Conservation (phyloP, 92 coral and sea anemone species). For the Meandrina meandrites region DNA sequence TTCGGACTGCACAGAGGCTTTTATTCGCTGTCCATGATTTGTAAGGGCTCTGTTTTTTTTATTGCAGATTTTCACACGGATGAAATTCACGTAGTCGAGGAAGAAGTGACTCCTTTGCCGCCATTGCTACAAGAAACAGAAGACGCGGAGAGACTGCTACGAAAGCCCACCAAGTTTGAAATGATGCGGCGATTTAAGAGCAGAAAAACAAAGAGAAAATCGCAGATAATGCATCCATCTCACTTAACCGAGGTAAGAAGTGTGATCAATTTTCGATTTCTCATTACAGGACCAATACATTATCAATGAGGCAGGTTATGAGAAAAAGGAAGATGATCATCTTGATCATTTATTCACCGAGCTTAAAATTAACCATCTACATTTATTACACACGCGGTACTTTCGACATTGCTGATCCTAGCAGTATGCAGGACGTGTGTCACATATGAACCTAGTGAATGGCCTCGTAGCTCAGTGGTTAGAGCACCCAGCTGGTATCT, state of each 20-base stretch:
- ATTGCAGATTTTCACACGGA: constrained; percentile 63
- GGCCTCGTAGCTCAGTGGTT: too few relatives aligned
- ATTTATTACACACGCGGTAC: too few relatives aligned
- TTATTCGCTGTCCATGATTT: neutral
- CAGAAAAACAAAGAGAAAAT: constrained; percentile 49
- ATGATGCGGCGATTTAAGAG: constrained; percentile 81
- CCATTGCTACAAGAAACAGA: constrained; percentile 55
- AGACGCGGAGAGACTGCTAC: constrained; percentile 62
- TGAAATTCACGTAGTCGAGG: constrained; percentile 33
- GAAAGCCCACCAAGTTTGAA: constrained; percentile 84
- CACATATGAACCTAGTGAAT: too few relatives aligned
- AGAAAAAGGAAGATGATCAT: neutral
- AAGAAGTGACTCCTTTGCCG: constrained; percentile 27
- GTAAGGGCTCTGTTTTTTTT: neutral
- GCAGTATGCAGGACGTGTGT: too few relatives aligned
- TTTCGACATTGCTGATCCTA: too few relatives aligned
- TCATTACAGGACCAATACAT: neutral
- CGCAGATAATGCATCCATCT: constrained; percentile 65
- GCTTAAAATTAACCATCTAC: too few relatives aligned
- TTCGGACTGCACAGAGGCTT: neutral
- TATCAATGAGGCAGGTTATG: neutral
- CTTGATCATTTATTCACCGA: too few relatives aligned
- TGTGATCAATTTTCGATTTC: neutral
- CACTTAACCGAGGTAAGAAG: constrained; percentile 73
- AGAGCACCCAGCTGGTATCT: too few relatives aligned